phyloP scores from a whole-genome alignment of 2,888 invertebrate species.

The Uloborus plumipes region DNA sequence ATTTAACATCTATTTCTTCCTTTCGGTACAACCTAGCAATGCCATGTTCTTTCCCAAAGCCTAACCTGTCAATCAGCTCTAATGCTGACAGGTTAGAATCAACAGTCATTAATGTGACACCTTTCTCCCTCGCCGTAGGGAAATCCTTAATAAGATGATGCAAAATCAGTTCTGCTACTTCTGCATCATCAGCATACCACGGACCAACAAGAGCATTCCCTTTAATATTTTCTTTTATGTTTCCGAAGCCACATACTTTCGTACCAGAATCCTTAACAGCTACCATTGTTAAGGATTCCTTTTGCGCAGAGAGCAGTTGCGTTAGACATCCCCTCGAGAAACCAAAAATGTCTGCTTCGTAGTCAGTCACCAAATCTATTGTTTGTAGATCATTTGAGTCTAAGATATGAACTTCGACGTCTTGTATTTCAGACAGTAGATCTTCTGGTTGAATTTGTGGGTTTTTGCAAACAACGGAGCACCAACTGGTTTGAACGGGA shows the following conservation, averaged over 20 bases:
- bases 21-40: slow-evolving; percentile 60
- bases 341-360: slow-evolving; percentile 40
- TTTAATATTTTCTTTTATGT: slow-evolving; percentile 47
- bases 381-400: not conserved
- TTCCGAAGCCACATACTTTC: slow-evolving; percentile 49
- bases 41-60: slow-evolving; percentile 45
- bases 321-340: slow-evolving; percentile 24
- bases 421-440: slow-evolving; percentile 3
- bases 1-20: slow-evolving; percentile 57
- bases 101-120: slow-evolving; percentile 58
- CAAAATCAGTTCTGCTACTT: slow-evolving; percentile 34
- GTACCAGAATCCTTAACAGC: slow-evolving; percentile 13
- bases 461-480: slow-evolving; percentile 5
- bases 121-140: slow-evolving; percentile 19
- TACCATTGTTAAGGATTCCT: slow-evolving; percentile 37
- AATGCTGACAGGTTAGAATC: slow-evolving; percentile 62
- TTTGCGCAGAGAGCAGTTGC: slow-evolving; percentile 14
- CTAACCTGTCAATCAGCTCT: slow-evolving; percentile 61
- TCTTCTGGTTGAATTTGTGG: not conserved
- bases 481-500: slow-evolving; percentile 33
- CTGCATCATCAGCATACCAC: slow-evolving; percentile 38
- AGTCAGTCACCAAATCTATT: slow-evolving; percentile 15
- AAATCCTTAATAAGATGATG: slow-evolving; percentile 39
- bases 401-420: not conserved
- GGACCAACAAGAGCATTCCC: slow-evolving; percentile 41